Evolutionary conservation across 2,113 vertebrate genomes (phyloP).

Genomic region (Hystrix brachyura): DNA sequence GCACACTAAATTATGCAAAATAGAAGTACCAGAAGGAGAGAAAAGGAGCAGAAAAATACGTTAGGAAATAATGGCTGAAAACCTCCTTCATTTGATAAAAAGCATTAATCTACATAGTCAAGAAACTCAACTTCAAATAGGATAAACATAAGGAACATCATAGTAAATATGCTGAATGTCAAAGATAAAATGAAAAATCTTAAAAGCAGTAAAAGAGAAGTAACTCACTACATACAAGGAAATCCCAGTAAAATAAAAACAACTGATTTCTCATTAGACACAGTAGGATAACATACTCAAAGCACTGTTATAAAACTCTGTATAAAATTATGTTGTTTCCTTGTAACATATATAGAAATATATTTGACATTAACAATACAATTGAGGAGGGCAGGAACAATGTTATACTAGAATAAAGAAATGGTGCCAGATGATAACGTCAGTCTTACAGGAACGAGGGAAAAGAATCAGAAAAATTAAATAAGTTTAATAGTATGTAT

Average conservation of each 20-base stretch:
- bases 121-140: slow-evolving; percentile 1
- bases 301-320: background rate
- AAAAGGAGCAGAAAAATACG: background rate
- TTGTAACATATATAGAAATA: slow-evolving; percentile 44
- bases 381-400: slow-evolving; percentile 32
- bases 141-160: background rate
- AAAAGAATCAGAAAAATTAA: slow-evolving; percentile 4
- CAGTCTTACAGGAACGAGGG: background rate
- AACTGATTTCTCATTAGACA: slow-evolving; percentile 17
- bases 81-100: background rate
- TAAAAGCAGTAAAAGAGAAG: slow-evolving; percentile 13
- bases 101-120: background rate
- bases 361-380: slow-evolving; percentile 20
- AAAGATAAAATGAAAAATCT: slow-evolving; percentile 36
- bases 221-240: background rate
- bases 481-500: background rate
- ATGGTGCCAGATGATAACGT: slow-evolving; percentile 12
- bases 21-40: background rate
- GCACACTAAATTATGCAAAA: background rate
- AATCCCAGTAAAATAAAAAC: background rate
- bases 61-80: slow-evolving; percentile 21
- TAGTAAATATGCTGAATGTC: background rate
- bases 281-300: background rate
- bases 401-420: slow-evolving; percentile 32
- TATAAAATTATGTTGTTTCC: background rate